phyloP scores from a whole-genome alignment of 2,113 vertebrate species.

The Hucho hucho region DNA sequence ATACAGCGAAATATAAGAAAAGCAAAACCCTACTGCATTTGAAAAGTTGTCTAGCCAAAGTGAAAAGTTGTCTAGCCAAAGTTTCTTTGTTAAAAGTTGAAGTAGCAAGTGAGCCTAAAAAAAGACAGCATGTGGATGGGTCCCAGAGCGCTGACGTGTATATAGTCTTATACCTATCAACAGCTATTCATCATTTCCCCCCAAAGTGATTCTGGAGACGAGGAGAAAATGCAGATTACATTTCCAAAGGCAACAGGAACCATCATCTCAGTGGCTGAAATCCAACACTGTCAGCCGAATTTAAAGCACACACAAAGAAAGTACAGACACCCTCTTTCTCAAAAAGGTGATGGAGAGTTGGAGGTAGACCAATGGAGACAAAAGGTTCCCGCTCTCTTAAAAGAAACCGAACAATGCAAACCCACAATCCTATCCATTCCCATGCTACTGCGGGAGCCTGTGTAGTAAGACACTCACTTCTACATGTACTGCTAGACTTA shows the following conservation, averaged over 20 bases:
- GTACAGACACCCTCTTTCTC: not conserved
- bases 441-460: no score
- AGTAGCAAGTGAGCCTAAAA: not conserved
- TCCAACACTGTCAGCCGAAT: constrained; percentile 27
- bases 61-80: no score
- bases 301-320: constrained; percentile 2
- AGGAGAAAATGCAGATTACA: constrained; percentile 17
- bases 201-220: constrained; percentile 10
- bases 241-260: constrained; percentile 28
- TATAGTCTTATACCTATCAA: constrained; percentile 38
- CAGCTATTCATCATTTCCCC: constrained; percentile 27
- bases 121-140: no score
- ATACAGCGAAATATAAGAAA: no score
- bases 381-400: not conserved
- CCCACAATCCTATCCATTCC: not conserved
- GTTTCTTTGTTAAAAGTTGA: no score
- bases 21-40: not conserved
- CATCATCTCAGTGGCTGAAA: constrained; percentile 23
- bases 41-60: not conserved
- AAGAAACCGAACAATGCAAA: not conserved
- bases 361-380: not conserved
- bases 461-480: not conserved
- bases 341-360: constrained; percentile 2
- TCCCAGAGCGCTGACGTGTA: not conserved
- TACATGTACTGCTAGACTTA: no score